Base-by-base conservation (phyloP, 2,113 vertebrate species). In the Hypomesus transpacificus region DNA sequence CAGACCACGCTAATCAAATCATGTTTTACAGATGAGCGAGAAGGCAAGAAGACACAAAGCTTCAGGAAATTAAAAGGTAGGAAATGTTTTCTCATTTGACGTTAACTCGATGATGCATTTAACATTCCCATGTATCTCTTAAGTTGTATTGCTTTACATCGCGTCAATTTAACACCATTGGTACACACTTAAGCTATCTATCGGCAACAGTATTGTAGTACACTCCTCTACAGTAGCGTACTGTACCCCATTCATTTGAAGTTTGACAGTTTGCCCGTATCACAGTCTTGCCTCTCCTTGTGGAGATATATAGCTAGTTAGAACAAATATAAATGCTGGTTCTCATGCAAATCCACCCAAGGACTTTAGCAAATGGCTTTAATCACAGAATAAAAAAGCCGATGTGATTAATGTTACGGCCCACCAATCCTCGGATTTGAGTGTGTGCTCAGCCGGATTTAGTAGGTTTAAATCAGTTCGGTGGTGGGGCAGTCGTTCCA, bases 1-100 rank as follows among this genome's bases (percentile, higher is more conserved):
- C 7, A 7, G 39, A 46, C 3, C 59, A 14, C 14, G 9, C 4
- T 59, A 77, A 14, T 2, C 54, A 17, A 69, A 52, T 61, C 1
- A 70, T 69, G 59, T 78, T 80, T 56, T 86, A 75, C 18, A 90
- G 91, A 91, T 92, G 89, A 84, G 66, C 83, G 69, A 73, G 76
- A 86, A 66, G 72, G 64, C 63, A 65, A 73, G 77, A 73, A 73
- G 67, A 80, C 71, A 63, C 54, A 76, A 80, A 63, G 66, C 77
- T 77, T 77, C 82, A 66, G 51, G 68, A 68, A 82, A 70, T 75
- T 80, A 46, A 66, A 81, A 89, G 88, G 90, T 90, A 87, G 53
- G 82, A 60, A 0, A 80, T 53, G 69, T 28, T 73, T 73, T 1
- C 7, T 14, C 4, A 39, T 17, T 18, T 70, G 9, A 51, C 61